Conservation (phyloP, 2,797 vertebrate species). For the Syndactyla subalaris region DNA sequence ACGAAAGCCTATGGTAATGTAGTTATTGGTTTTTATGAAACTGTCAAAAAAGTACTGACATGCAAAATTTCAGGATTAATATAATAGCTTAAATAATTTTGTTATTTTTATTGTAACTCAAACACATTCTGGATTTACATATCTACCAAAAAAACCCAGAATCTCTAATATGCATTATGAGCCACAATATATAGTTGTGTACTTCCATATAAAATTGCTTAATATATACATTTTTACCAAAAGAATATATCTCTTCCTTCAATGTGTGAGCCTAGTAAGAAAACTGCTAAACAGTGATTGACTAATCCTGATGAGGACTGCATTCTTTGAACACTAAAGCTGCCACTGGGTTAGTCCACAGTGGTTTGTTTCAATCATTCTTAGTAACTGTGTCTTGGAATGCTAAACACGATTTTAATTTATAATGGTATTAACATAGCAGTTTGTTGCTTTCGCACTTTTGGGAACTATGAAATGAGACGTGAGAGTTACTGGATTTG, state of each 20-base stretch:
- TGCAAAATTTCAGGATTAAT: slow-evolving; percentile 24
- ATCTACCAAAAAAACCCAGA: slow-evolving; percentile 4
- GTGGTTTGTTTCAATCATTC: slow-evolving; percentile 13
- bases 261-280: slow-evolving; percentile 30
- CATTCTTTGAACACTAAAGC: slow-evolving; percentile 2
- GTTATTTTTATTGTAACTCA: slow-evolving; percentile 31
- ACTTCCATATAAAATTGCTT: neutral
- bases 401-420: slow-evolving; percentile 3
- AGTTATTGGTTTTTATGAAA: slow-evolving; percentile 34
- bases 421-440: neutral
- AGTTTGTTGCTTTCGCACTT: neutral
- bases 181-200: neutral
- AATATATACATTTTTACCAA: neutral
- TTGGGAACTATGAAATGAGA: slow-evolving; percentile 22
- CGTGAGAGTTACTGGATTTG: neutral
- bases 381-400: neutral
- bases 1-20: slow-evolving; percentile 19
- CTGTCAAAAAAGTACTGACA: slow-evolving; percentile 29
- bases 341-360: neutral
- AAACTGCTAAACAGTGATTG: neutral
- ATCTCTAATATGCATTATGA: neutral
- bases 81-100: neutral
- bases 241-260: neutral
- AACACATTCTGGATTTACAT: slow-evolving; percentile 13
- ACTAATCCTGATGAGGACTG: neutral